phyloP scores from a whole-genome alignment of 2,113 vertebrate genomes.

The Pluvialis apricaria region DNA sequence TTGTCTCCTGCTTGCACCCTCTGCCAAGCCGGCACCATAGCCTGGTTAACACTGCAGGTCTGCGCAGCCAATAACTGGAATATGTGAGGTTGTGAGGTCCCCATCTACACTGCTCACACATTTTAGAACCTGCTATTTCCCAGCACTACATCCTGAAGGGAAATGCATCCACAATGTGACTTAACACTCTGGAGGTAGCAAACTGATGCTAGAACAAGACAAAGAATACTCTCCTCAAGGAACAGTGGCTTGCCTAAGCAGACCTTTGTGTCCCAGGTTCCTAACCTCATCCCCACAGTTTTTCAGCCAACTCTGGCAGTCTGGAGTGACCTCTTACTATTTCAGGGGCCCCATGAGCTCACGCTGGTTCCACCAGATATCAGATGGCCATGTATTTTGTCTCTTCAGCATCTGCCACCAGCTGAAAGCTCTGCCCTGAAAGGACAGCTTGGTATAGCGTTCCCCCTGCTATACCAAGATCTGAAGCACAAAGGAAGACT shows the following conservation, averaged over 20 bases:
- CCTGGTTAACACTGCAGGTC: background rate
- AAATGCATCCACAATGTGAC: background rate
- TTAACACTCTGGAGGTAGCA: background rate
- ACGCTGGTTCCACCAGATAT: background rate
- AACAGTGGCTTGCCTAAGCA: background rate
- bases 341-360: background rate
- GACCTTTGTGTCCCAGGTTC: background rate
- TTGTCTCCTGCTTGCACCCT: constrained; percentile 5
- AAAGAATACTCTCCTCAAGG: background rate
- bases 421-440: background rate
- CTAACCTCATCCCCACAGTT: background rate
- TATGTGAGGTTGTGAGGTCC: background rate
- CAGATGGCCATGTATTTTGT: background rate
- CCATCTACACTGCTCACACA: background rate
- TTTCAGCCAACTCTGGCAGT: background rate
- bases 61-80: background rate
- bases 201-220: background rate
- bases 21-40: background rate
- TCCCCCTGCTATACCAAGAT: background rate
- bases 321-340: background rate
- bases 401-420: background rate
- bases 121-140: background rate
- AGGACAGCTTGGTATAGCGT: background rate
- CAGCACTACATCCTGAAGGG: background rate
- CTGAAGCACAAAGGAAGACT: background rate